These are phyloP conservation scores for Dolichallabes microphthalmus DNA, from an alignment of 2,113 vertebrate genomes.

Conservation along the genomic window DNA sequence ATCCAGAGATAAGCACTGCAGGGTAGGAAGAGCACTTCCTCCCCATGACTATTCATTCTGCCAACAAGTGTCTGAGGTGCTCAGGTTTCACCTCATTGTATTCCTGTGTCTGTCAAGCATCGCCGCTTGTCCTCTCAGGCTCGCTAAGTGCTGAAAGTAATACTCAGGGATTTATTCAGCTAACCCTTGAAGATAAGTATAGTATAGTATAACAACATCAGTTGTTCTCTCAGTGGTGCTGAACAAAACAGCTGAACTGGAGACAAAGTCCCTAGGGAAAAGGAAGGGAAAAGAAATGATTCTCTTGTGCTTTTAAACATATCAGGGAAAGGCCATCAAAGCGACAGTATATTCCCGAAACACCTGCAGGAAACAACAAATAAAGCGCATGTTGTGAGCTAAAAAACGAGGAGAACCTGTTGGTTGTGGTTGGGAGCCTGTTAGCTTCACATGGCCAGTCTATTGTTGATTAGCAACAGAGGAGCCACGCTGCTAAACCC, in stretches of 20 bases:
- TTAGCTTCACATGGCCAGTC: conserved; percentile 14
- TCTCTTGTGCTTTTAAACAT: neutral
- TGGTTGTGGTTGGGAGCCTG: conserved; percentile 1
- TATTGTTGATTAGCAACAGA: conserved; percentile 32
- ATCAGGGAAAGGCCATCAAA: neutral
- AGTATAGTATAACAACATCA: neutral
- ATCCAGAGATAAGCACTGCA: conserved; percentile 42
- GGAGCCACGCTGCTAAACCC: conserved; percentile 11
- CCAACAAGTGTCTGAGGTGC: conserved; percentile 39
- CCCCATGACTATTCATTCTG: conserved; percentile 1
- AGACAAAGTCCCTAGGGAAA: neutral
- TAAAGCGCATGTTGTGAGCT: neutral
- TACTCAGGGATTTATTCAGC: neutral
- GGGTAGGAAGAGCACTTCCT: conserved; percentile 20
- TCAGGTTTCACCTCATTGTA: no score
- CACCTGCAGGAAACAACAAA: neutral
- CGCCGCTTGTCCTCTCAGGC: neutral
- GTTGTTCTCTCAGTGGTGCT: neutral
- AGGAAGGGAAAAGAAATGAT: neutral
- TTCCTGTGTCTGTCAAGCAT: neutral
- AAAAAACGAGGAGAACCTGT: conserved; percentile 22
- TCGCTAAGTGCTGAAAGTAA: neutral
- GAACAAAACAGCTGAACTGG: conserved; percentile 9
- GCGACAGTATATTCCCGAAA: neutral
- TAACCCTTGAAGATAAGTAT: conserved; percentile 12